Base-by-base conservation (phyloP, 1,140 invertebrate species). In the Leptinotarsa defecta region DNA sequence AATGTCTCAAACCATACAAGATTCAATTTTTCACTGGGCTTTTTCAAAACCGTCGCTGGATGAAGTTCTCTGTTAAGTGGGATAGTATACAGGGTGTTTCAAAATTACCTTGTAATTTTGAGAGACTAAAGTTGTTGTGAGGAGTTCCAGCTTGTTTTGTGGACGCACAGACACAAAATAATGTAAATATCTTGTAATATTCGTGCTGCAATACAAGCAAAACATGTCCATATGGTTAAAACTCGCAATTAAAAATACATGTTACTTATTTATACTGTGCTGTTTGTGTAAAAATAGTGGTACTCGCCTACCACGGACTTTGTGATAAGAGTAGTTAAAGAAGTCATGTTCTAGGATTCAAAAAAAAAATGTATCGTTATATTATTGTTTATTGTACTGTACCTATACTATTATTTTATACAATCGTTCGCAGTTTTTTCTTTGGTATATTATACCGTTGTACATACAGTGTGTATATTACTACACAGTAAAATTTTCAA, bases 221-320 rank as follows among this genome's bases (percentile, higher is more conserved):
- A 84, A 83, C 80, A 82, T 80, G 81, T 83, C 81, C 81, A 80
- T 81, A 81, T 81, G 75, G 80, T 69, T 78, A 78, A 79, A 81
- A 84, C 83, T 82, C 78, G 81, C 82, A 84, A 84, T 81, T 83
- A 83, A 80, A 74, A 78, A 81, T 81, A 82, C 80, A 84, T 84
- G 83, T 84, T 84, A 84, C 82, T 84, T 84, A 84, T 84, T 84
- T 84, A 84, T 84, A 84, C 82, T 84, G 83, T 84, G 83, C 83
- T 84, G 83, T 83, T 83, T 83, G 83, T 85, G 84, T 85, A 83
- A 73, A 73, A 73, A 80, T 43, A 78, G 82, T 83, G 82, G 77
- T 80, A 74, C 79, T 76, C 80, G 76, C 78, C 73, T 78, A 80
- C 83, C 81, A 82, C 83, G 81, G 83, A 84, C 83, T 83, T 85